Base-by-base conservation (phyloP, 2,888 invertebrate genomes). In the Lingula anatina region DNA sequence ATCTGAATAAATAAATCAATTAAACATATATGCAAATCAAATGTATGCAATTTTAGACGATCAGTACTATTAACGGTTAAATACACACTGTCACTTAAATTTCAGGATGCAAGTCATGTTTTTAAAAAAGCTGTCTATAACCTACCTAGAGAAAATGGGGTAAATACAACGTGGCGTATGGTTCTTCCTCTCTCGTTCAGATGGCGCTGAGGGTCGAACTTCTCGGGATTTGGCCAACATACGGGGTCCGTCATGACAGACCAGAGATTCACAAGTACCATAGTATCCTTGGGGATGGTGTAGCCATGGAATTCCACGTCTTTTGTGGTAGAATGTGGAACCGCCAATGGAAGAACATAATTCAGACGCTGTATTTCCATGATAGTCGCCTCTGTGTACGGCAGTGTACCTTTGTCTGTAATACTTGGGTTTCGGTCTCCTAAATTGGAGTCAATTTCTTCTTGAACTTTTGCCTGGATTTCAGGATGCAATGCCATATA, bases 321-420 rank as follows among this genome's bases (percentile, higher is more conserved):
- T 1, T 48, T 31, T 4, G 65, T 66, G n/a, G 69, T 67, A 44
- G 62, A 60, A 57, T 71, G 72, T 0, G 72, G 72, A 21, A 71
- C 49, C 0, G 64, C 68, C 24, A 71, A 62, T 0, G 71, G 70
- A 45, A 69, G 63, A 31, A 71, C 64, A 24, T 64, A 62, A 0
- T 67, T 60, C 44, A 62, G 60, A 5, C 70, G 56, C 51, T 66
- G 56, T 2, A 60, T 59, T 48, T 71, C 70, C 26, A 65, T 44
- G 2, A 71, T 46, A 28, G 57, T 54, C 4, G 68, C 69, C 49
- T 70, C 64, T 5, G 63, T 62, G 57, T 60, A 64, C 2, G 68
- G 68, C 18, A 68, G 48, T 5, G 53, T 41, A 23, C 51, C 21
- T 12, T 59, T 24, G 47, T 70, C 70, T 1, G 53, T 53, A 18